phyloP scores from a whole-genome alignment of 2,797 vertebrate genomes.

The Anableps anableps region DNA sequence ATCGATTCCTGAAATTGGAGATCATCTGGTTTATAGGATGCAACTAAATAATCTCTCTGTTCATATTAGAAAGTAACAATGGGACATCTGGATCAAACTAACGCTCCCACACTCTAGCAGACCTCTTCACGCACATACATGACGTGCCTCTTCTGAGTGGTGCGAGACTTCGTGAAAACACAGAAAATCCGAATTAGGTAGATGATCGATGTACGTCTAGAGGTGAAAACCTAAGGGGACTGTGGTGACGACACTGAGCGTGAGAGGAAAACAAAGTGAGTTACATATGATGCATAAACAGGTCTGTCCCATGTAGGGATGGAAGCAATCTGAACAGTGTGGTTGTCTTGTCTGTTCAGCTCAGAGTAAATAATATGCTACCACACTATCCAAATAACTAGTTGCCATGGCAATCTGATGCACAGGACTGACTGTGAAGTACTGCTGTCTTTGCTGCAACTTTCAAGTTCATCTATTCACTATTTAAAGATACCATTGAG shows the following conservation, averaged over 20 bases:
- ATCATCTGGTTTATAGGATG: constrained; percentile 54
- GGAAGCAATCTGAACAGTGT: background rate
- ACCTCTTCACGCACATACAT: background rate
- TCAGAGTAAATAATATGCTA: background rate
- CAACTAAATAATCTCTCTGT: constrained; percentile 38
- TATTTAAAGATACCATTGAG: background rate
- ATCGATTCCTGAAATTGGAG: constrained; percentile 58
- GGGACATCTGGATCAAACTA: constrained; percentile 43
- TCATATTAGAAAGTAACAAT: constrained; percentile 47
- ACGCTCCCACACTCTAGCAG: background rate
- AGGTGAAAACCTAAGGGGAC: background rate
- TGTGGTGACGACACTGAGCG: background rate
- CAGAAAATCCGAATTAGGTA: constrained; percentile 7
- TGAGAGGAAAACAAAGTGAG: background rate
- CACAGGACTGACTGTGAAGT: background rate
- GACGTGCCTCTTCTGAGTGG: constrained; percentile 22
- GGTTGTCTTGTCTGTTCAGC: background rate
- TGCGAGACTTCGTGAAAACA: constrained; percentile 19
- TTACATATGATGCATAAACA: background rate
- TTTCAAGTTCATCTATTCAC: background rate
- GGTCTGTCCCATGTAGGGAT: background rate
- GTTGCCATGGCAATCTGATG: background rate
- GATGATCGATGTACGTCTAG: background rate
- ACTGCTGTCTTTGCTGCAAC: background rate
- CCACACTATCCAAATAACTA: background rate